Conservation (phyloP, 1,140 invertebrate species). For the Mizuhopecten yessoensis region DNA sequence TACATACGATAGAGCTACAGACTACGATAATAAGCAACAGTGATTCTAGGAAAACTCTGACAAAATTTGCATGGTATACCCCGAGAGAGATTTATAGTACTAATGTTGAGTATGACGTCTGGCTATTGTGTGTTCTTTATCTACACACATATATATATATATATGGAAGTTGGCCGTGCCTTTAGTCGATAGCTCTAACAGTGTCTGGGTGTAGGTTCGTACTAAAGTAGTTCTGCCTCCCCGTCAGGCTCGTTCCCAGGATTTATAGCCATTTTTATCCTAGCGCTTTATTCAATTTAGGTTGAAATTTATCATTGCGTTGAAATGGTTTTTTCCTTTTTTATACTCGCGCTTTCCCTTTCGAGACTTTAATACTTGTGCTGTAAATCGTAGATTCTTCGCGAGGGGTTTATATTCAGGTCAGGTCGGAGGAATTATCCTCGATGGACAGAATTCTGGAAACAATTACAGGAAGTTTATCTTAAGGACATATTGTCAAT, state of each 20-base stretch:
- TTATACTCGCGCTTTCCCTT: not conserved
- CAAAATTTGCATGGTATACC: not conserved
- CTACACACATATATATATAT: constrained; percentile 4
- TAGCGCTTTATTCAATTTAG: constrained; percentile 14
- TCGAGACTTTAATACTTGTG: not conserved
- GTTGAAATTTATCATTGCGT: constrained; percentile 20
- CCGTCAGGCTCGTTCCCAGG: not conserved
- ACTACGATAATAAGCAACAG: not conserved
- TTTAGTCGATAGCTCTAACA: constrained; percentile 24
- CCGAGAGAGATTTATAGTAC: not conserved
- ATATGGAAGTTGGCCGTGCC: not conserved
- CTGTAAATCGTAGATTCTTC: not conserved
- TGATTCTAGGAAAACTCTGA: constrained; percentile 3
- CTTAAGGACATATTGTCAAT: too few relatives aligned
- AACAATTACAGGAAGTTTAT: too few relatives aligned
- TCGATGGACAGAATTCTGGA: too few relatives aligned
- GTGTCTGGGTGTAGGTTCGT: not conserved
- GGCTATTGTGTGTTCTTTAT: constrained; percentile 23
- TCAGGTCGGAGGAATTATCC: not conserved
- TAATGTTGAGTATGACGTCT: not conserved
- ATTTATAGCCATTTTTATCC: not conserved
- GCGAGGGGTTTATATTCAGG: not conserved
- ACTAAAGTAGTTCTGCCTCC: not conserved
- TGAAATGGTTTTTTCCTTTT: constrained; percentile 39
- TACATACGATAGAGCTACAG: not conserved